phyloP scores from a whole-genome alignment of 2,888 invertebrate species.

The Orthonevra nobilis region DNA sequence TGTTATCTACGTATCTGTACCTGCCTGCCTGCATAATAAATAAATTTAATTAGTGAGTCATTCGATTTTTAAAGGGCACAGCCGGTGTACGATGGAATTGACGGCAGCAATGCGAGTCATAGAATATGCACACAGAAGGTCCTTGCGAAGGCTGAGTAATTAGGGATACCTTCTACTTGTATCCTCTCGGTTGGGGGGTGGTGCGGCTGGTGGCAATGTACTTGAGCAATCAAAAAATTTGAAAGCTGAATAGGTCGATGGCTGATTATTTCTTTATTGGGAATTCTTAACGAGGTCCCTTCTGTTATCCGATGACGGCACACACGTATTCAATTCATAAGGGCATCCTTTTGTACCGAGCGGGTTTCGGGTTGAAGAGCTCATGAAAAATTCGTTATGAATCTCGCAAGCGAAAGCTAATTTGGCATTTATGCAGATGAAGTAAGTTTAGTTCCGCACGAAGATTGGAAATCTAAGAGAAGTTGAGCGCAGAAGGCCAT shows the following conservation, averaged over 20 bases:
- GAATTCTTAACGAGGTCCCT: constrained; percentile 54
- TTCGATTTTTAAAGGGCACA: constrained; percentile 45
- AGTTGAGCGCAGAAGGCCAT: background rate
- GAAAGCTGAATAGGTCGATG: constrained; percentile 57
- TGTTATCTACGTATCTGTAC: constrained; percentile 19
- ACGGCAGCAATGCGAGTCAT: constrained; percentile 48
- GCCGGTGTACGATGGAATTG: constrained; percentile 1
- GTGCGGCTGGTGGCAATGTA: too few relatives aligned
- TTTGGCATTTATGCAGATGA: too few relatives aligned
- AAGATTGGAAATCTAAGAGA: constrained; percentile 8
- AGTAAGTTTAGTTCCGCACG: constrained; percentile 24
- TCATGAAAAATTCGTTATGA: constrained; percentile 49
- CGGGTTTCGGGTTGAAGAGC: too few relatives aligned
- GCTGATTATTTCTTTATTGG: constrained; percentile 64
- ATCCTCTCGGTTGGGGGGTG: background rate
- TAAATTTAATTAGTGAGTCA: constrained; percentile 59
- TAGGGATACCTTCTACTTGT: constrained; percentile 23
- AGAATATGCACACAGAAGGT: constrained; percentile 55
- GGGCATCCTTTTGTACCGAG: constrained; percentile 54
- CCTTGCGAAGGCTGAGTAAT: constrained; percentile 42
- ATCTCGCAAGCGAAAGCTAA: constrained; percentile 40
- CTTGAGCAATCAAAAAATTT: constrained; percentile 49
- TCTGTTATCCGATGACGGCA: constrained; percentile 21
- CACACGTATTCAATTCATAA: constrained; percentile 32
- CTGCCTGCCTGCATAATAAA: constrained; percentile 52